Conservation (phyloP, 1,140 invertebrate genomes). For the Dendroctonus valens region DNA sequence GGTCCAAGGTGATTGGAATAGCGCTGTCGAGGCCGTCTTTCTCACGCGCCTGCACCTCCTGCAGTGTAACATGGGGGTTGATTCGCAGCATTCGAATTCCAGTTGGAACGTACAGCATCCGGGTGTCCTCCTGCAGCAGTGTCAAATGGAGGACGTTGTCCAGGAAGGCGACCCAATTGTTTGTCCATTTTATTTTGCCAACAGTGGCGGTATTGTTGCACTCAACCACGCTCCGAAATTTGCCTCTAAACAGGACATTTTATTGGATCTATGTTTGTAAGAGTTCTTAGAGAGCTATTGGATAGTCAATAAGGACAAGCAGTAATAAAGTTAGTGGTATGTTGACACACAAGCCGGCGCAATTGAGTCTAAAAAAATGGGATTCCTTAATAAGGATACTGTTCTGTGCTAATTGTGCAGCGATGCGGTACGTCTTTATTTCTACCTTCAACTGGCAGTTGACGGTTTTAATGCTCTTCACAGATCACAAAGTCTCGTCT, state of each 20-base stretch:
- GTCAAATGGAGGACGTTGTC: constrained; percentile 90
- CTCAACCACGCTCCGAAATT: constrained; percentile 61
- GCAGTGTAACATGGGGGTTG: constrained; percentile 69
- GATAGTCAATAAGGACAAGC: too few species aligned
- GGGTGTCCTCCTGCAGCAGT: constrained; percentile 70
- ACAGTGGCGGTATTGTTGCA: constrained; percentile 48
- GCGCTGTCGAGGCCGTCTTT: constrained; percentile 2
- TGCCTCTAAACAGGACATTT: constrained; percentile 49
- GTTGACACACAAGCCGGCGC: too few species aligned
- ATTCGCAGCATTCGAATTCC: constrained; percentile 77
- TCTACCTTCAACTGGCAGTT: too few species aligned
- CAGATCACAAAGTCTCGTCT: too few species aligned
- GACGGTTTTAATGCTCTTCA: too few species aligned
- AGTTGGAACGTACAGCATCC: constrained; percentile 80
- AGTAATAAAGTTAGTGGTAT: too few species aligned
- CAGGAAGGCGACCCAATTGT: constrained; percentile 91
- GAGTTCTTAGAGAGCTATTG: too few species aligned
- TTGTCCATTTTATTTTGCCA: constrained; percentile 63
- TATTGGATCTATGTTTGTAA: too few species aligned
- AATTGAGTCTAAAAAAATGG: too few species aligned
- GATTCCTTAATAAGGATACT: too few species aligned
- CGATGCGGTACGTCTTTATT: too few species aligned
- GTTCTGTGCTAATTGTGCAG: too few species aligned
- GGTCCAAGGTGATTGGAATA: constrained; percentile 17
- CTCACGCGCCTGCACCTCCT: constrained; percentile 36